These are phyloP conservation scores for Caenorhabditis auriculariae DNA, from an alignment of 2,888 invertebrate genomes.

Conservation along the genomic window DNA sequence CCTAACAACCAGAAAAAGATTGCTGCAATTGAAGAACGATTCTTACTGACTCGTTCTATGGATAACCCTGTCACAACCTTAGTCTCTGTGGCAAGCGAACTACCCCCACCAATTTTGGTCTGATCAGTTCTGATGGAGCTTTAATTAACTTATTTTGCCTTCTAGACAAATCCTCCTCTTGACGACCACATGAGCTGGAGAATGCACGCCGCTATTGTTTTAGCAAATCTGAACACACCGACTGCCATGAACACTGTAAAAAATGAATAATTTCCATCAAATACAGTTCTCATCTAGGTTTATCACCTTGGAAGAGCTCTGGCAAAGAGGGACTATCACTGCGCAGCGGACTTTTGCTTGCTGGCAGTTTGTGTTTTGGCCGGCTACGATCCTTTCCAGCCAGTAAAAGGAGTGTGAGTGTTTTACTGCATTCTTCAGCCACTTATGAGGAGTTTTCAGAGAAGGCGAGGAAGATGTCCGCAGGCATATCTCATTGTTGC, in stretches of 20 bases:
- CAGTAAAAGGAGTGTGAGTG: constrained; percentile 17
- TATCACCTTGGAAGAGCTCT: constrained; percentile 54
- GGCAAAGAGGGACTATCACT: constrained; percentile 75
- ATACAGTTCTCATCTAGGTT: too few species aligned
- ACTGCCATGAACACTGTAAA: constrained; percentile 50
- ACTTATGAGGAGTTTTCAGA: constrained; percentile 7
- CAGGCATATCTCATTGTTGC: constrained; percentile 51
- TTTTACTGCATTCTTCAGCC: background rate
- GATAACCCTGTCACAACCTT: constrained; percentile 56
- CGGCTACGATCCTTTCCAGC: constrained; percentile 40
- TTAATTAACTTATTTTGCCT: background rate
- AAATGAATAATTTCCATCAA: too few species aligned
- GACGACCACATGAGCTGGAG: constrained; percentile 81
- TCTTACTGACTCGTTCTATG: constrained; percentile 47
- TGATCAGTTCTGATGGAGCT: background rate
- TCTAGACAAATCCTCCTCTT: constrained; percentile 41
- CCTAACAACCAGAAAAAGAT: constrained; percentile 37
- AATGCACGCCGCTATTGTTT: constrained; percentile 90
- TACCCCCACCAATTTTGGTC: constrained; percentile 52
- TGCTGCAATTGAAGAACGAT: constrained; percentile 44
- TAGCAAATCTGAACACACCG: constrained; percentile 66
- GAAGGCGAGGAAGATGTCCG: constrained; percentile 36
- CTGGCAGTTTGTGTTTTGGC: constrained; percentile 74
- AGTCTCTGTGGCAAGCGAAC: constrained; percentile 50
- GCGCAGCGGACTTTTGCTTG: constrained; percentile 94